Conservation (phyloP, 2,888 invertebrate genomes). For the Apamea anceps region DNA sequence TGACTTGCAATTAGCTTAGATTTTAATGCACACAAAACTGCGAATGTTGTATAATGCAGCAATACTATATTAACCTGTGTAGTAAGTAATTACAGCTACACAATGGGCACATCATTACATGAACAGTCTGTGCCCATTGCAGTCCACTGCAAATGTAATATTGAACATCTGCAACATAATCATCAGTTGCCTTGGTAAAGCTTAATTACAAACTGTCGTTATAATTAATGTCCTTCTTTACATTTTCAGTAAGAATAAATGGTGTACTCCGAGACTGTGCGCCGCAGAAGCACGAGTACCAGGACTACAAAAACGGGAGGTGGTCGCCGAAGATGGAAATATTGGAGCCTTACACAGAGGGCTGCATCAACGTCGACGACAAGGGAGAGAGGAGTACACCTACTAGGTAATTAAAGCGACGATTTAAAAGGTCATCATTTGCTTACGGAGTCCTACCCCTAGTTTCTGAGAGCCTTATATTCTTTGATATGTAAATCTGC, state of each 20-base stretch:
- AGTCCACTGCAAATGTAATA: conserved; percentile 12
- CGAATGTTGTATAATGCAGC: conserved; percentile 12
- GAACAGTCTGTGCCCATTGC: conserved; percentile 1
- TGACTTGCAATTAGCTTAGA: conserved; percentile 6
- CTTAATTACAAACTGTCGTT: neutral
- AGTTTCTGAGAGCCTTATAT: neutral
- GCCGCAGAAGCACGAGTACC: conserved; percentile 92
- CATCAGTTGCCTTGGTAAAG: neutral
- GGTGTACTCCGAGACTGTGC: conserved; percentile 93
- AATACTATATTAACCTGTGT: conserved; percentile 14
- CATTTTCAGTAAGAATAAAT: conserved; percentile 89
- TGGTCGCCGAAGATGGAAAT: conserved; percentile 93
- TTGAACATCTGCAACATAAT: conserved; percentile 19
- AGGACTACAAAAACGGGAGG: conserved; percentile 90
- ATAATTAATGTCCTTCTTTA: neutral
- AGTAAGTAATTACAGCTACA: conserved; percentile 20
- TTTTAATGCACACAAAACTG: conserved; percentile 25
- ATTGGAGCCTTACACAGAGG: conserved; percentile 93
- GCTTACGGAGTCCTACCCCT: too few species aligned
- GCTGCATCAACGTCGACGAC: conserved; percentile 92
- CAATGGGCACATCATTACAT: conserved; percentile 31
- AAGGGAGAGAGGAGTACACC: conserved; percentile 91
- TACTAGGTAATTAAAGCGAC: conserved; percentile 81
- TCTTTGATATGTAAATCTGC: neutral
- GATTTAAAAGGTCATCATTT: neutral